Base-by-base conservation (phyloP, 2,888 invertebrate species). In the Luperina nickerlii region DNA sequence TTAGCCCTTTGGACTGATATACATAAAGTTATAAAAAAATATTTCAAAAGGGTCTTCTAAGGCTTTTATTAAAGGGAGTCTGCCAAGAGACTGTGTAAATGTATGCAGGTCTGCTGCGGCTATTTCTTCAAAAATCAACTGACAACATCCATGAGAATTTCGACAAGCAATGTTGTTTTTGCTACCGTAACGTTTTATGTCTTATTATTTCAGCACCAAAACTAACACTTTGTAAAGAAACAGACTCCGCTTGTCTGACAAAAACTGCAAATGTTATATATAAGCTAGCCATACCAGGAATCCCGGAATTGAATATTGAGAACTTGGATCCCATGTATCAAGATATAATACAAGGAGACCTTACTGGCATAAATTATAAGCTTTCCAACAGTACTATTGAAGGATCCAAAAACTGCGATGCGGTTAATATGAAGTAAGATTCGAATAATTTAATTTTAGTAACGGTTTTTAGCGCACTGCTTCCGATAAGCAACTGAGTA, bases 311-410 rank as follows among this genome's bases (percentile, higher is more conserved):
- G 20, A 72, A 82, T 18, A 76, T 88, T 38, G 73, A 81, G 4
- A 38, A 8, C 1, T 15, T 89, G 11, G 88, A 88, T n/a, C 88
- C 89, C 0, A 62, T 88, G n/a, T 65, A 60, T 57, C 51, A 67
- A 0, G 51, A 83, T 0, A 9, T 68, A 20, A 74, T 88, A 45
- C 60, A 62, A 15, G 88, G 86, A 51, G 75, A 88, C 15, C 74
- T 88, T 6, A 68, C 38, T n/a, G 62, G 73, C 9, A 18, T 86
- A 11, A 76, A 82, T n/a, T 88, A 89, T 60, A 71, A 75, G 7
- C 45, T 84, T 38, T 32, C 42, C 0, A 88, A 89, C 24, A 86
- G 27, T 5, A 83, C 84, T 18, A 5, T 88, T 27, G 60, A 63
- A 54, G 88, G 89, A 45, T 79, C 79, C 8, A 73, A 48, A 7